These are phyloP conservation scores for Gambusia yucatana DNA, from an alignment of 2,797 vertebrate species.

Conservation along the genomic window DNA sequence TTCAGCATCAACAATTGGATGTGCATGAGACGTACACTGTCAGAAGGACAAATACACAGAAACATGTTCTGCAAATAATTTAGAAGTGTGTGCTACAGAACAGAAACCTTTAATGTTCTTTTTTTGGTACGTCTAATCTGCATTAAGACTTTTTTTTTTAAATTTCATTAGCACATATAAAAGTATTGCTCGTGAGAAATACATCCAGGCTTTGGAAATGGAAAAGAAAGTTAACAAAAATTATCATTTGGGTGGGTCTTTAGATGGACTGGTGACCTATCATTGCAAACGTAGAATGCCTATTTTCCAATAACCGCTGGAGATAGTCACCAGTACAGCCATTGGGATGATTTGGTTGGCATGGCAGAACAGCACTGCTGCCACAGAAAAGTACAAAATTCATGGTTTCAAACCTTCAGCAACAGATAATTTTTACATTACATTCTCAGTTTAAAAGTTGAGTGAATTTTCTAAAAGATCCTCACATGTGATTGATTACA, in stretches of 20 bases:
- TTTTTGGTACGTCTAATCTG: not conserved
- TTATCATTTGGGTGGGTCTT: not conserved
- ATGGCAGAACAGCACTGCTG: not conserved
- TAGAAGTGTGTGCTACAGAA: not conserved
- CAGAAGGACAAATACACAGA: not conserved
- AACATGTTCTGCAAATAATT: not conserved
- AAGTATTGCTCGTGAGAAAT: not conserved
- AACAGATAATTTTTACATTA: not conserved
- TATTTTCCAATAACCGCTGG: not conserved
- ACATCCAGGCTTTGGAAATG: not conserved
- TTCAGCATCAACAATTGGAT: constrained; percentile 4
- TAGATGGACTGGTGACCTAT: not conserved
- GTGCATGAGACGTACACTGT: not conserved
- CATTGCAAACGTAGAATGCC: not conserved
- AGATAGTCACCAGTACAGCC: not conserved
- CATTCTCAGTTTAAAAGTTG: not conserved
- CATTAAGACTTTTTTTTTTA: too few species aligned
- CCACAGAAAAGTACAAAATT: not conserved
- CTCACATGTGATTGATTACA: too few species aligned
- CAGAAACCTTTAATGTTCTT: not conserved
- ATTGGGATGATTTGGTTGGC: not conserved
- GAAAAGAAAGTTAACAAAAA: not conserved
- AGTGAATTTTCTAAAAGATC: not conserved
- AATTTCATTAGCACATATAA: not conserved
- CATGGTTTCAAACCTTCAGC: not conserved